Base-by-base conservation (phyloP, 2,113 vertebrate species). In the Sceloporus undulatus region DNA sequence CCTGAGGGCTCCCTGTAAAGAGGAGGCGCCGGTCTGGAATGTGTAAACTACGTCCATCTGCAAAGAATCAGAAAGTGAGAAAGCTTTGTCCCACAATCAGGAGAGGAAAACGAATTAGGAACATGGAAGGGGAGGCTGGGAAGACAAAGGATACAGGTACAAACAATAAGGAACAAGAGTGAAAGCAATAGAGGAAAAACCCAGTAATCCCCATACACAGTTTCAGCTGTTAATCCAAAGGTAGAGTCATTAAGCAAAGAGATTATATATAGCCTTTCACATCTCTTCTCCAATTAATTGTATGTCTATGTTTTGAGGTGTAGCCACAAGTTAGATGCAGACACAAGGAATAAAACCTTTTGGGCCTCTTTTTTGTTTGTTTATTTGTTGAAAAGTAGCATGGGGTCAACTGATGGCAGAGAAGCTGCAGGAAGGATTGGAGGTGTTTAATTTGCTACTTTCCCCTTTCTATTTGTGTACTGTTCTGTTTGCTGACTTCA, bases 31-130 rank as follows among this genome's bases (percentile, higher is more conserved):
- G 95, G 98, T 98, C 98, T 99, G 99, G 98, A 99, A 99, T 98
- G 98, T 99, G 97, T 99, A 99, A 97, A 99, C 98, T 97, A 99
- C 99, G 97, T 99, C 99, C 97, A 99, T 99, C 99, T 99, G 98
- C 94, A 98, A 98, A 98, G 98, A 98, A 98, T 95, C 98, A 98
- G 96, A 98, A 95, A 98, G 96, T 97, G 95, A 98, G 96, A 98
- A 95, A 97, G 96, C 94, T 42, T 96, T 91, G 90, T 94, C 96
- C 95, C 82, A 91, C 59, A 95, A 94, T 93, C 92, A 91, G 83
- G 91, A 89, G 75, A 89, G 27, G 82, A 87, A 93, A 79, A 88
- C 79, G 85, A 90, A 86, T 59, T 85, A 18, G 89, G 78, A 87
- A 34, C 3, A 1, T 86, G 59, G 87, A 89, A 62, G 8, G 81